Conservation (phyloP, 2,113 vertebrate species). For the Muntiacus muntjak region DNA sequence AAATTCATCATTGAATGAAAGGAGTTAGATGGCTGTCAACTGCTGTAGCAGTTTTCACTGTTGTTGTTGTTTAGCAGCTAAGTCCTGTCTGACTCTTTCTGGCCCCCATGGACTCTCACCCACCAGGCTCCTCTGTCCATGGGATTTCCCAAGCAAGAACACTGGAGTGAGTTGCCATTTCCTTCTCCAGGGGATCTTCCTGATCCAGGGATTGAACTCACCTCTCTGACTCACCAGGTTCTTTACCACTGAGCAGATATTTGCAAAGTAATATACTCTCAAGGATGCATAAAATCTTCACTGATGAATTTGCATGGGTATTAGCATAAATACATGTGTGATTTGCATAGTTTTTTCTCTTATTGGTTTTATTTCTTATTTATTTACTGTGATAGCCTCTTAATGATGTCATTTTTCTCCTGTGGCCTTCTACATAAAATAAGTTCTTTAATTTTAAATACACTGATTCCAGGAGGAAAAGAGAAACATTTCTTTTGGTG, state of each 20-base stretch:
- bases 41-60: neutral
- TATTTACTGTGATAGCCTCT: slow-evolving; percentile 39
- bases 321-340: slow-evolving; percentile 47
- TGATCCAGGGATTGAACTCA: neutral
- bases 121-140: neutral
- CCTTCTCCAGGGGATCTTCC: neutral
- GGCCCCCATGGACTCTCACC: neutral
- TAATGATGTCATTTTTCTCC: neutral
- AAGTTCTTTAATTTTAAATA: neutral
- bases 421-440: neutral
- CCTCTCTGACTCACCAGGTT: neutral
- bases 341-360: slow-evolving; percentile 32
- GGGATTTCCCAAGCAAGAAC: neutral
- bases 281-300: neutral
- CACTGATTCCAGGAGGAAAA: neutral
- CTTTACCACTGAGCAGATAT: neutral
- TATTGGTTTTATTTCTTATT: slow-evolving; percentile 44
- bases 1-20: neutral
- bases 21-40: neutral
- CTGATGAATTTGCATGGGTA: slow-evolving; percentile 2
- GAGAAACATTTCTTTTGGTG: slow-evolving; percentile 8
- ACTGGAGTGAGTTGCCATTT: neutral
- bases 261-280: slow-evolving; percentile 3
- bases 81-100: neutral
- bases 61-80: neutral